Percentiles rank a stretch among this genome's conserved stretches.
These are phyloP conservation scores for Mesocentrotus franciscanus DNA, from an alignment of 53 echinoderm and acorn worm genomes.

Conservation along the genomic window DNA sequence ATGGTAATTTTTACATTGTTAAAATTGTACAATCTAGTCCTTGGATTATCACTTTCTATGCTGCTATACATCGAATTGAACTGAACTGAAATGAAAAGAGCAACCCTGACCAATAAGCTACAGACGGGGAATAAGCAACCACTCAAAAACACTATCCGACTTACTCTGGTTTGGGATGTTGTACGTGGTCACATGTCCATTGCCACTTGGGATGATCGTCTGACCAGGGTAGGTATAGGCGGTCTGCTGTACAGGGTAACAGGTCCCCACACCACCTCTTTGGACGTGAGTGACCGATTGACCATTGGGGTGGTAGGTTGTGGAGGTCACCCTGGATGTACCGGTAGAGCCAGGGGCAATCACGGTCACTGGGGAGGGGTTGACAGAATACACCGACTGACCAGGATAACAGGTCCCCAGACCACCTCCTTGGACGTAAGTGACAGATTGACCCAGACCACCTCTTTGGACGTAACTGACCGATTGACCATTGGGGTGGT, in stretches of 20 bases:
- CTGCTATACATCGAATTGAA: no score
- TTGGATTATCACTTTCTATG: no score
- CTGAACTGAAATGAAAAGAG: no score
- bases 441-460: constrained; percentile 11
- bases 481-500: constrained; percentile 39
- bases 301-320: constrained; percentile 45
- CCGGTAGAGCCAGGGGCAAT: not conserved
- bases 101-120: no score
- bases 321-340: constrained; percentile 56
- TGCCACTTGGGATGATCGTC: constrained; percentile 18
- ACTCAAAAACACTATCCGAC: not conserved
- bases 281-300: constrained; percentile 9
- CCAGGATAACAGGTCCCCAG: constrained; percentile 61
- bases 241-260: constrained; percentile 82
- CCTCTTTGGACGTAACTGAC: constrained; percentile 20
- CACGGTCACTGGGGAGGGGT: constrained; percentile 33
- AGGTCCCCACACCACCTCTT: not conserved
- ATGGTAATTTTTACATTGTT: no score
- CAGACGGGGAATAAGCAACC: not conserved
- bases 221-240: constrained; percentile 85
- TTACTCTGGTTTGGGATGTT: constrained; percentile 25
- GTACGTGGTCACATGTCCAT: not conserved
- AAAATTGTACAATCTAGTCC: no score
- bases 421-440: not conserved
- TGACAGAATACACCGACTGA: not conserved